phyloP scores from a whole-genome alignment of 2,888 invertebrate genomes.

The Synanthedon formicaeformis region DNA sequence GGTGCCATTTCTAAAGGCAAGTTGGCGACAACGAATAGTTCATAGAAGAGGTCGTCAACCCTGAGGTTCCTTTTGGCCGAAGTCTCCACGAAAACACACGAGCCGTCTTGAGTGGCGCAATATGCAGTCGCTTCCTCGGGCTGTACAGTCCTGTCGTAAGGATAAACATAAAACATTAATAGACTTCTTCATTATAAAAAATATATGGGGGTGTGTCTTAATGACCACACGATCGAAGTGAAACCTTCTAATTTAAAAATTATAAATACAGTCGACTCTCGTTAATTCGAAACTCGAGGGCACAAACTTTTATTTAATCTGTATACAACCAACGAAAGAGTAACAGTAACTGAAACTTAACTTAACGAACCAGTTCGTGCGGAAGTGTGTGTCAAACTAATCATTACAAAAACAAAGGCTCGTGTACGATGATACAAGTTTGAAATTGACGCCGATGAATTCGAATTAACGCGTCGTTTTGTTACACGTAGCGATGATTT shows the following conservation, averaged over 20 bases:
- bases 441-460: no score
- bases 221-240: not conserved
- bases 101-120: slow-evolving; percentile 80
- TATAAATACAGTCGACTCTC: slow-evolving; percentile 4
- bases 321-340: no score
- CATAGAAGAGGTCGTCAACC: slow-evolving; percentile 87
- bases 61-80: slow-evolving; percentile 85
- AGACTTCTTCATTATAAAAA: not conserved
- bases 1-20: slow-evolving; percentile 91
- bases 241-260: not conserved
- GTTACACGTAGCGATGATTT: no score
- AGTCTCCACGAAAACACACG: slow-evolving; percentile 84
- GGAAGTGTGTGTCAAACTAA: no score
- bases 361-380: no score
- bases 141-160: slow-evolving; percentile 75
- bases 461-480: no score
- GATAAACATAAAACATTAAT: slow-evolving; percentile 1
- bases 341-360: no score
- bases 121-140: slow-evolving; percentile 83
- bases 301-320: not conserved
- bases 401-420: no score
- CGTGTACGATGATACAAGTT: no score
- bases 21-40: slow-evolving; percentile 85
- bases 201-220: not conserved
- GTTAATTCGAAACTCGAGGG: slow-evolving; percentile 12